These are phyloP conservation scores for Antrozous pallidus DNA, from an alignment of 2,797 vertebrate species.

Conservation along the genomic window DNA sequence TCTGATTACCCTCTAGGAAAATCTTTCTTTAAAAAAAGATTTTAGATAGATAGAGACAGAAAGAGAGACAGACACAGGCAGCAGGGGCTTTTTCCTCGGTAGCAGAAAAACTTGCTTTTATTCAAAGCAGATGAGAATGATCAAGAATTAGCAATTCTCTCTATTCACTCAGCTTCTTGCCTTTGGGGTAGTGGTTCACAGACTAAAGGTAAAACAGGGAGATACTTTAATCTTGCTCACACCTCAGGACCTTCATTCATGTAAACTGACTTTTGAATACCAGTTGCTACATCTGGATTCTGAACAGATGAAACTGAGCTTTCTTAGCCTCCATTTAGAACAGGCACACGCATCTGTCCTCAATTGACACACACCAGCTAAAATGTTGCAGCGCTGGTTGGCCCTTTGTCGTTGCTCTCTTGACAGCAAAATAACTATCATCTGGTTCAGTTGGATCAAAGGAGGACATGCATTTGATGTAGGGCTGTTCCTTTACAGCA, in stretches of 20 bases:
- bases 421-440: slow-evolving; percentile 57
- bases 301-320: slow-evolving; percentile 24
- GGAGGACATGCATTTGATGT: background rate
- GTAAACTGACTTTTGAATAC: background rate
- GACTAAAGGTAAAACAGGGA: background rate
- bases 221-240: background rate
- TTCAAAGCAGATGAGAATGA: slow-evolving; percentile 17
- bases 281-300: slow-evolving; percentile 42
- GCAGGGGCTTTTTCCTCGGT: background rate
- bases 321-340: slow-evolving; percentile 3
- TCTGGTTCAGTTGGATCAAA: slow-evolving; percentile 57
- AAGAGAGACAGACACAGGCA: background rate
- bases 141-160: background rate
- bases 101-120: slow-evolving; percentile 20
- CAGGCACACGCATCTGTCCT: slow-evolving; percentile 30
- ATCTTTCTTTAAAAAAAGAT: background rate
- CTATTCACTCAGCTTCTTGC: background rate
- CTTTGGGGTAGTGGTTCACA: background rate
- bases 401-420: slow-evolving; percentile 20
- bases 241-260: background rate
- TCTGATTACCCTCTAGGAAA: background rate
- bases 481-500: slow-evolving; percentile 17
- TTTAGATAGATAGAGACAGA: background rate
- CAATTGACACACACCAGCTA: slow-evolving; percentile 25
- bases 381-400: background rate